A percentile compares a stretch with the other conserved stretches of the same genome.
phyloP scores from a whole-genome alignment of 1,140 invertebrate genomes.

The Lepeophtheirus salmonis region DNA sequence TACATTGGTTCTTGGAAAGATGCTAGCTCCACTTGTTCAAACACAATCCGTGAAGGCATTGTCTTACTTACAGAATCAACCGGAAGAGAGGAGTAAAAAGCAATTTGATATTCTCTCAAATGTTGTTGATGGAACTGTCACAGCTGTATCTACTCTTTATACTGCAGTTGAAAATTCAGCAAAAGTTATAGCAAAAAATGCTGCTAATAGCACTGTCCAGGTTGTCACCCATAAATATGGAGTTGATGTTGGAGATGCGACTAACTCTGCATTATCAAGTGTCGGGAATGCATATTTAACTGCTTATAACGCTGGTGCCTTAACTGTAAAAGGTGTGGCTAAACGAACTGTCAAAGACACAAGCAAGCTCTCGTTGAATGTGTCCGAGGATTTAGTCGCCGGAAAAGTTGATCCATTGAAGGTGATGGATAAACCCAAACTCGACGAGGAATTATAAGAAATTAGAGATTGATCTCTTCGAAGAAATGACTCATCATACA shows the following conservation, averaged over 20 bases:
- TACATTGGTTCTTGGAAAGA: not conserved
- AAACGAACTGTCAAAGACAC: conserved; percentile 1
- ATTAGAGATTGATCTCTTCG: too few relatives aligned
- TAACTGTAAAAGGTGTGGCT: not conserved
- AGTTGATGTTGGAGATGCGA: not conserved
- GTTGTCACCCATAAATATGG: conserved; percentile 13
- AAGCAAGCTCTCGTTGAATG: not conserved
- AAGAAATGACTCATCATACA: too few relatives aligned
- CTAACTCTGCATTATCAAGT: not conserved
- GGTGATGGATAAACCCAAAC: not conserved
- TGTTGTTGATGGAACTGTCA: conserved; percentile 3
- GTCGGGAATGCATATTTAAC: not conserved
- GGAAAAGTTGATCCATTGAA: not conserved
- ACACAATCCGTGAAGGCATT: not conserved
- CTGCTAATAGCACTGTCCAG: conserved; percentile 10
- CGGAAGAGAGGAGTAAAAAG: not conserved
- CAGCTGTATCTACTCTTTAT: conserved; percentile 10
- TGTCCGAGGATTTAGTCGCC: not conserved
- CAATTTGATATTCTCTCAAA: not conserved
- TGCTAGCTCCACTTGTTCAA: not conserved
- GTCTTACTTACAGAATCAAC: not conserved
- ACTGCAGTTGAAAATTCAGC: conserved; percentile 1
- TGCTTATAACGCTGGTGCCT: not conserved
- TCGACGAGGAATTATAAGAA: too few relatives aligned
- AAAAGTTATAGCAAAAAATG: conserved; percentile 4